Percentiles rank a stretch among this genome's conserved stretches.
phyloP scores from a whole-genome alignment of 1,140 invertebrate species.

The Ips typographus region DNA sequence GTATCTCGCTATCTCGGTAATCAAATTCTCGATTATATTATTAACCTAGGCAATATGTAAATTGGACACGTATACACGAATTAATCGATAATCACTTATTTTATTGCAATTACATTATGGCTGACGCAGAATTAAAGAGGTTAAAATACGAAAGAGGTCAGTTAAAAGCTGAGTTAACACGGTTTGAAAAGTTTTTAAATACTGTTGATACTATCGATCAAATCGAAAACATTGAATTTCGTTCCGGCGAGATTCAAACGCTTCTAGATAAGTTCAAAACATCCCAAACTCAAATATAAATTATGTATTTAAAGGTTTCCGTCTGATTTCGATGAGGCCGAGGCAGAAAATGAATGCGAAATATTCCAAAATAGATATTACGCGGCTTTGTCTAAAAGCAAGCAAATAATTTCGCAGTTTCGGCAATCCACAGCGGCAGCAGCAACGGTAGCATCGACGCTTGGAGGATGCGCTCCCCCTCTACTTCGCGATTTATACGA shows the following conservation, averaged over 20 bases:
- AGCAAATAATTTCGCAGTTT: not conserved
- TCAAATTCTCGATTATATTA: too few species aligned
- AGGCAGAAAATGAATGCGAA: constrained; percentile 8
- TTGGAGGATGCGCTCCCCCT: too few species aligned
- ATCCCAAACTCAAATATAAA: constrained; percentile 18
- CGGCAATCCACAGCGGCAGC: too few species aligned
- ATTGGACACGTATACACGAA: too few species aligned
- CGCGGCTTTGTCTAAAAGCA: constrained; percentile 4
- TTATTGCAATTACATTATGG: too few species aligned
- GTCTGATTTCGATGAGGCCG: not conserved
- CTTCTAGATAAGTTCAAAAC: constrained; percentile 1
- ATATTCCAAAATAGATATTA: constrained; percentile 16
- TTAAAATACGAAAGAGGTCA: constrained; percentile 2
- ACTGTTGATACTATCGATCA: not conserved
- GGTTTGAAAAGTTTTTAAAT: constrained; percentile 11
- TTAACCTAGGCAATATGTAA: too few species aligned
- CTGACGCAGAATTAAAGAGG: not conserved
- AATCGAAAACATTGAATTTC: not conserved
- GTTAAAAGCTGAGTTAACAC: not conserved
- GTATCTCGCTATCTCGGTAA: too few species aligned
- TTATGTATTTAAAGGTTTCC: constrained; percentile 4
- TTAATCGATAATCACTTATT: too few species aligned
- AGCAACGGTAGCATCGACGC: too few species aligned
- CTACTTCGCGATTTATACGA: too few species aligned
- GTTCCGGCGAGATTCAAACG: not conserved